A percentile compares a stretch with the other conserved stretches of the same genome.
Evolutionary conservation across 2,113 vertebrate genomes (phyloP).

Genomic region (Protobothrops flavoviridis): DNA sequence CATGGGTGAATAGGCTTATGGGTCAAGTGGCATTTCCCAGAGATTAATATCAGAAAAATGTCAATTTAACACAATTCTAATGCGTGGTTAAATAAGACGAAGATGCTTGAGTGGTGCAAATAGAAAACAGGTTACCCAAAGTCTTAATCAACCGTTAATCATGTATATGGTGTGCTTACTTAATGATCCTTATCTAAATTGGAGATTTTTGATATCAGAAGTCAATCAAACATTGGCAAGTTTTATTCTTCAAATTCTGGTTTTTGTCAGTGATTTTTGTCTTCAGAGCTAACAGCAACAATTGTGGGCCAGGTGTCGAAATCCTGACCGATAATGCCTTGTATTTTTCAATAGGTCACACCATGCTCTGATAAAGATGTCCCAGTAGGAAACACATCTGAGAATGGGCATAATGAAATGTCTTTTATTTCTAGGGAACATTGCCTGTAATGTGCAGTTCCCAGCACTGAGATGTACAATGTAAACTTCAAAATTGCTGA

Average conservation of each 20-base stretch:
- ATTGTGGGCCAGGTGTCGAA: not conserved
- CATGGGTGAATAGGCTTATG: not conserved
- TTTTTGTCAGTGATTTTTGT: constrained; percentile 48
- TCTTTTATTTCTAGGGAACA: constrained; percentile 56
- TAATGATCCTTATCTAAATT: not conserved
- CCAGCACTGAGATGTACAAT: constrained; percentile 30
- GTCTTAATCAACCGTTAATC: not conserved
- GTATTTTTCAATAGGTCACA: constrained; percentile 58
- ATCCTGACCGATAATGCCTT: constrained; percentile 37
- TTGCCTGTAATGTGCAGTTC: constrained; percentile 56
- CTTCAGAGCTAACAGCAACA: constrained; percentile 48
- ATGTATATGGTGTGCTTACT: not conserved
- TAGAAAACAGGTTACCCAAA: not conserved
- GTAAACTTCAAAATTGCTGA: constrained; percentile 48
- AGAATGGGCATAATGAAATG: constrained; percentile 52
- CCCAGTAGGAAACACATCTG: constrained; percentile 45
- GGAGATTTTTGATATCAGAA: not conserved
- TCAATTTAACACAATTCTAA: not conserved
- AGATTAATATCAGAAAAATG: not conserved
- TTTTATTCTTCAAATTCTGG: constrained; percentile 21
- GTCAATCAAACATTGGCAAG: not conserved
- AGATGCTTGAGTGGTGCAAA: not conserved
- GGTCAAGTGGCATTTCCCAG: not conserved
- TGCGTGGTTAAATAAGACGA: not conserved
- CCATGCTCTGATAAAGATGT: constrained; percentile 50